These are phyloP conservation scores for Megamerina dolium DNA, from an alignment of 2,888 invertebrate species.

Conservation along the genomic window DNA sequence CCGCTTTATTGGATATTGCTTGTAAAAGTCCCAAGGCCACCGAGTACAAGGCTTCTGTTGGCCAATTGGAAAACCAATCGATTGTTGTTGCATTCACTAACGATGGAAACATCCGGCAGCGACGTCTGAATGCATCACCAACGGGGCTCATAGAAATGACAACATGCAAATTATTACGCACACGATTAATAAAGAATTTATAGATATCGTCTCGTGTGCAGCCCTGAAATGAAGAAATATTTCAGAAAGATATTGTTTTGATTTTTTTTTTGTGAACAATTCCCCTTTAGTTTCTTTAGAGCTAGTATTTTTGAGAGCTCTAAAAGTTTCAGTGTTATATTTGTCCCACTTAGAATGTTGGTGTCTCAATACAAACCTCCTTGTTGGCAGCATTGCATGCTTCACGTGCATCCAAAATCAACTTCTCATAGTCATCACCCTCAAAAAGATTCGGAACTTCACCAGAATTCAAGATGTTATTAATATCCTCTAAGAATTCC, in stretches of 20 bases:
- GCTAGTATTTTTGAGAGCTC: neutral
- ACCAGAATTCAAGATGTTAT: constrained; percentile 87
- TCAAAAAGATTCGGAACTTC: constrained; percentile 90
- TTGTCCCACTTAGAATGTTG: no score
- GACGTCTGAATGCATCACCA: constrained; percentile 78
- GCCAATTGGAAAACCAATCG: constrained; percentile 93
- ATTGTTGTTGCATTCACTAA: constrained; percentile 91
- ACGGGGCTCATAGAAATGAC: constrained; percentile 89
- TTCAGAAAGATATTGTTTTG: neutral
- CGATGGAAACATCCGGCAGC: constrained; percentile 91
- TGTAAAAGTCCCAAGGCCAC: constrained; percentile 70
- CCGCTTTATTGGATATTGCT: constrained; percentile 53
- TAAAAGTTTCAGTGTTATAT: neutral
- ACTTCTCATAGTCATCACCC: constrained; percentile 77
- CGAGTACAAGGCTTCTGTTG: constrained; percentile 75
- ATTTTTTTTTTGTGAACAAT: neutral
- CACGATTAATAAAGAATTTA: constrained; percentile 77
- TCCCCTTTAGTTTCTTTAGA: neutral
- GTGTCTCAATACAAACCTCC: constrained; percentile 44
- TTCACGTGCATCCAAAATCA: constrained; percentile 68
- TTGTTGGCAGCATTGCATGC: constrained; percentile 65
- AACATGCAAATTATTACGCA: constrained; percentile 76
- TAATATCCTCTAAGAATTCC: constrained; percentile 86
- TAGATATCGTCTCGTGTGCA: constrained; percentile 73
- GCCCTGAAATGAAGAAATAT: constrained; percentile 35